phyloP scores from a whole-genome alignment of 2,797 vertebrate species.

The Gallinago solitaria region DNA sequence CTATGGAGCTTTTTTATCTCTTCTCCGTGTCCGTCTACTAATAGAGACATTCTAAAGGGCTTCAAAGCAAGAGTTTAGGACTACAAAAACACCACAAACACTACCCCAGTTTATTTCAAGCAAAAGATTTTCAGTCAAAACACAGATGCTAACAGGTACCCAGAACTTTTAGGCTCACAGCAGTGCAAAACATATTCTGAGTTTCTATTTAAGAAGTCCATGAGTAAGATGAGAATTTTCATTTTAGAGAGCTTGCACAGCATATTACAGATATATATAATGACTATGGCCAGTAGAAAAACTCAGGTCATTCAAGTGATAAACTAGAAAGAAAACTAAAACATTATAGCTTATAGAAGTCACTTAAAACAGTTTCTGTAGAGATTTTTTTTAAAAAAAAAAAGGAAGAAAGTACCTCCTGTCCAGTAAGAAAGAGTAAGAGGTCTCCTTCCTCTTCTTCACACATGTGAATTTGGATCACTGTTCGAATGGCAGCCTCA shows the following conservation, averaged over 20 bases:
- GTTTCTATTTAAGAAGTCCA: not conserved
- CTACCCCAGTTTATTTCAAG: not conserved
- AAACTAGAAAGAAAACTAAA: not conserved
- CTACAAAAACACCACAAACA: not conserved
- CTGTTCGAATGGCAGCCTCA: constrained; percentile 94
- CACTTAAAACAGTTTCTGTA: not conserved
- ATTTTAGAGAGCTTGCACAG: not conserved
- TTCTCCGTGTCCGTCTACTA: not conserved
- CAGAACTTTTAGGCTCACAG: not conserved
- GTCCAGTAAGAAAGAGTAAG: constrained; percentile 94
- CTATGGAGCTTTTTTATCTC: not conserved
- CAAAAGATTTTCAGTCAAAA: not conserved
- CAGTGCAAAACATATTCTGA: not conserved
- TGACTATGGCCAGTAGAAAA: accelerated
- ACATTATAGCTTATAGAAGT: not conserved
- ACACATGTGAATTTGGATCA: constrained; percentile 97
- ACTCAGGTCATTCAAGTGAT: not conserved
- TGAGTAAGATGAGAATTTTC: not conserved
- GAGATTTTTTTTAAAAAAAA: not conserved
- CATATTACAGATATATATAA: not conserved
- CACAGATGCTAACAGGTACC: not conserved
- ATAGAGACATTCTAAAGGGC: not conserved
- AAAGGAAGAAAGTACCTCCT: constrained; percentile 84
- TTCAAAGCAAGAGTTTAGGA: not conserved
- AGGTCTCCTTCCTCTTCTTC: constrained; percentile 93